phyloP scores from a whole-genome alignment of 2,797 vertebrate genomes.

The Molossus molossus region DNA sequence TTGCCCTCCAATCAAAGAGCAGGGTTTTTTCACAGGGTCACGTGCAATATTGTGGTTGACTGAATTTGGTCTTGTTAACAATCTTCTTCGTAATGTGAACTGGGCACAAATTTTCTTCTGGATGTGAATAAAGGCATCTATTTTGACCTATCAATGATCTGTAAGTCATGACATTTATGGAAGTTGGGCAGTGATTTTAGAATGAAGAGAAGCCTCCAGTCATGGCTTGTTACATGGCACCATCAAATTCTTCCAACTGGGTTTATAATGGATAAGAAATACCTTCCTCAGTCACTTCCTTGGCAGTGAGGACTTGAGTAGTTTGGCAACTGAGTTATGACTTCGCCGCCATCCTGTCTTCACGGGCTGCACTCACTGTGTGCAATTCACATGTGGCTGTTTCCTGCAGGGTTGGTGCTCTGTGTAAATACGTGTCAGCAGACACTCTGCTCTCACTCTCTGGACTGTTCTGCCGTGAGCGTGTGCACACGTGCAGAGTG shows the following conservation, averaged over 20 bases:
- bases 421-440: accelerated
- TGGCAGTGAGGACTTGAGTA: not conserved
- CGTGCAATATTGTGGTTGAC: not conserved
- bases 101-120: not conserved
- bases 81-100: not conserved
- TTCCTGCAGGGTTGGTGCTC: not conserved
- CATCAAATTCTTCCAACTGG: not conserved
- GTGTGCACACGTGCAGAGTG: accelerated
- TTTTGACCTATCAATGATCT: not conserved
- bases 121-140: not conserved
- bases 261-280: not conserved
- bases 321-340: not conserved
- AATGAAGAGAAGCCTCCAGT: not conserved
- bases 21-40: not conserved
- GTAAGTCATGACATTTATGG: not conserved
- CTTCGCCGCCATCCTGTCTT: not conserved
- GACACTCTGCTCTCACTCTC: not conserved
- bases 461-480: not conserved
- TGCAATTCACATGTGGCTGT: not conserved
- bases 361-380: not conserved
- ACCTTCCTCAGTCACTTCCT: not conserved
- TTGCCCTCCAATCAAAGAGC: not conserved
- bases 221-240: not conserved
- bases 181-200: not conserved
- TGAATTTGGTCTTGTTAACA: not conserved